phyloP scores from a whole-genome alignment of 2,797 vertebrate species.

The Enteromius afrohamiltoni region DNA sequence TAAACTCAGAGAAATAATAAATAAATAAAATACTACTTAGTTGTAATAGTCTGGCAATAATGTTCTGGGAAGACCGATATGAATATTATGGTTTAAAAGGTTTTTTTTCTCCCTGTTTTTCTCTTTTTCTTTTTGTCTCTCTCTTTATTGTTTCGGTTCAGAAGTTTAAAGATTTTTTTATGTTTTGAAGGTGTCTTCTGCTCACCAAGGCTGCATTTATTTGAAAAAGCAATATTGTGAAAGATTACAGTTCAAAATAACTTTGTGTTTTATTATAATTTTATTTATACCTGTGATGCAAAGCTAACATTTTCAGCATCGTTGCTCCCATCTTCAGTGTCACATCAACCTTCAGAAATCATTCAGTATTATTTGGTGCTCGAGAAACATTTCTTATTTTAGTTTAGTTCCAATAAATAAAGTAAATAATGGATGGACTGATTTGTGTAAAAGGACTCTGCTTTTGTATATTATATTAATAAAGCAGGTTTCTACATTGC shows the following conservation, averaged over 20 bases:
- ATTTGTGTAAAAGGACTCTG: neutral
- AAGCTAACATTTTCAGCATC: neutral
- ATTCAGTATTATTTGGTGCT: neutral
- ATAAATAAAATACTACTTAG: slow-evolving; percentile 1
- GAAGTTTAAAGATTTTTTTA: neutral
- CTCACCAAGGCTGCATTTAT: neutral
- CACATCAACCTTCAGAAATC: neutral
- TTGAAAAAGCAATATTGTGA: neutral
- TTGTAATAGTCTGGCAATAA: neutral
- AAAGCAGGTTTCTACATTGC: neutral
- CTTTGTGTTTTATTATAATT: neutral
- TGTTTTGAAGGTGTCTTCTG: neutral
- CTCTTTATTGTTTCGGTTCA: neutral
- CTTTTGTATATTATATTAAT: neutral
- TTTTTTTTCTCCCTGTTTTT: neutral
- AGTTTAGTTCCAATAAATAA: neutral
- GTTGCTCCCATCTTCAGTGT: neutral
- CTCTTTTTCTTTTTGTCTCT: neutral
- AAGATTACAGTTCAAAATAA: neutral
- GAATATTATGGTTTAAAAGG: neutral
- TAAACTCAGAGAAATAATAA: neutral
- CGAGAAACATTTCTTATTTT: neutral
- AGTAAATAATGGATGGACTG: neutral
- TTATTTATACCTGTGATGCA: neutral
- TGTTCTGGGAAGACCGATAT: neutral